A percentile compares a stretch with the other conserved stretches of the same genome.
phyloP scores from a whole-genome alignment of 2,113 vertebrate species.

The Xenopus tropicalis region UCB_Xtro_10.0 CM004445.2:78838501-78839000 shows the following conservation, averaged over 20 bases:
- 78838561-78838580: too few species aligned
- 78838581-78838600: too few species aligned
- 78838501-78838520: too few species aligned
- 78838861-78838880: constrained; percentile 13
- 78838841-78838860: constrained; percentile 19
- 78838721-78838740: constrained; percentile 7
- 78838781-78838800: constrained; percentile 32
- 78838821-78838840: constrained; percentile 33
- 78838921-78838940: constrained; percentile 8
- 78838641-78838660: too few species aligned
- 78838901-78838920: constrained; percentile 7
- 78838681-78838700: too few species aligned
- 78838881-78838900: constrained; percentile 9
- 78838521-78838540: too few species aligned
- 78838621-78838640: too few species aligned
- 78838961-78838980: constrained; percentile 4
- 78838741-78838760: constrained; percentile 25
- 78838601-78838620: too few species aligned
- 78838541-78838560: too few species aligned
- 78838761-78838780: constrained; percentile 33
- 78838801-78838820: constrained; percentile 31
- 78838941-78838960: constrained; percentile 12
- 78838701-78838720: neutral
- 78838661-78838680: too few species aligned
- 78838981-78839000: constrained; percentile 23